These are phyloP conservation scores for Onchidella celtica DNA, from an alignment of 2,888 invertebrate species.

Conservation along the genomic window DNA sequence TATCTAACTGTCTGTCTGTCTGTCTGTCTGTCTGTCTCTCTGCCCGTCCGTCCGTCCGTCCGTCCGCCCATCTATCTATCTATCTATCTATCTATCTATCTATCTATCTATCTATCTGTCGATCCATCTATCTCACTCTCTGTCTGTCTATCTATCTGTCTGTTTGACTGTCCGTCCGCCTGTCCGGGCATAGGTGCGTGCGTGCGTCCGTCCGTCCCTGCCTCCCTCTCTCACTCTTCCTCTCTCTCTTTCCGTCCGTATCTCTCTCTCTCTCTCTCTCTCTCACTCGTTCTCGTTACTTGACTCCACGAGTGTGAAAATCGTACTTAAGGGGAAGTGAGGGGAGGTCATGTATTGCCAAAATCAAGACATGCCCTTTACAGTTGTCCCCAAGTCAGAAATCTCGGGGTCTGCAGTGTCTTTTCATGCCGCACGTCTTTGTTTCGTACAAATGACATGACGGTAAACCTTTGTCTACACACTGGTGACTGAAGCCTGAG, in stretches of 20 bases:
- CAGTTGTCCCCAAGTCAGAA: no score
- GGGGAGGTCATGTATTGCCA: no score
- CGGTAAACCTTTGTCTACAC: no score
- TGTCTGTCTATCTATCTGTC: background rate
- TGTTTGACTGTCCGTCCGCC: background rate
- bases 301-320: no score
- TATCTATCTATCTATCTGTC: conserved; percentile 11
- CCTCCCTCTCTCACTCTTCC: background rate
- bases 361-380: no score
- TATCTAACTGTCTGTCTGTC: background rate
- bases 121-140: no score
- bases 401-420: no score
- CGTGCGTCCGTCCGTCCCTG: no score
- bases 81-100: conserved; percentile 3
- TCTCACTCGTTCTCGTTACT: background rate
- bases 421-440: no score
- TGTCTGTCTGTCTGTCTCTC: background rate
- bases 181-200: background rate
- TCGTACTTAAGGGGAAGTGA: no score
- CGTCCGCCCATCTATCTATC: background rate
- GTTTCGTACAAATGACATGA: no score
- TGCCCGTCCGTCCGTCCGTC: background rate
- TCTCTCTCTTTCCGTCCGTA: background rate
- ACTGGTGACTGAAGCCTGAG: no score
- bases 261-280: background rate